Base-by-base conservation (phyloP, 2,888 invertebrate genomes). In the Cryptus viduatorius region DNA sequence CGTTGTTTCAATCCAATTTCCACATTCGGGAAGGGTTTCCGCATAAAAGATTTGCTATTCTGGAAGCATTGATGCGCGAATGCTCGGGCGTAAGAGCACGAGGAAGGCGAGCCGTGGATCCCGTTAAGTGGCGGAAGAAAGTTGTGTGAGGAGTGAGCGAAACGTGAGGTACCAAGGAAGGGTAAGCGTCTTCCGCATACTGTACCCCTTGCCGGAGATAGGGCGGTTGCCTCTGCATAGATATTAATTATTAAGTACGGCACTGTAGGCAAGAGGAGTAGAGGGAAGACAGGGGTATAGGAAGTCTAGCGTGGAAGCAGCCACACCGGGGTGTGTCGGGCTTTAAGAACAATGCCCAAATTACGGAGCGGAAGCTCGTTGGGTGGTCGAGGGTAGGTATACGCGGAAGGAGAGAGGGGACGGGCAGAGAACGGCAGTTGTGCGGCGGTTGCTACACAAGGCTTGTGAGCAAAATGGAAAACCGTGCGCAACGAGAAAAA, bases 281-380 rank as follows among this genome's bases (percentile, higher is more conserved):
- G 42, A 48, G 42, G 19, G 42, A 46, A 31, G 16, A 50, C 31
- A 12, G 50, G 56, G 19, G 53, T 24, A 24, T 61, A 48, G 68
- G 24, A 56, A 80, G 67, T 46, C 71, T 14, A n/a, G 64, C 44
- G 48, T 64, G 79, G 44, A 71, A 79, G 37, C 59, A 31, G 16
- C 59, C 46, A 37, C 69, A 78, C 37, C 14, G 69, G 61, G 37
- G 42, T 68, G 44, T 69, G 71, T 56, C 53, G 61, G 82, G 67
- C 56, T 71, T 53, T 50, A 64, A 48, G 71, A 86, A 84, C 86
- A 86, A 86, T 86, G 75, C 79, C 67, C 76, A 79, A 84, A 84
- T 86, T 82, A 79, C 76, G 44, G 72, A 48, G 78, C 68, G 73
- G 76, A 61, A 81, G 84, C 53, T 64, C 10, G 82, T 31, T 61